Base-by-base conservation (phyloP, 2,113 vertebrate genomes). In the Gymnarchus niloticus region DNA sequence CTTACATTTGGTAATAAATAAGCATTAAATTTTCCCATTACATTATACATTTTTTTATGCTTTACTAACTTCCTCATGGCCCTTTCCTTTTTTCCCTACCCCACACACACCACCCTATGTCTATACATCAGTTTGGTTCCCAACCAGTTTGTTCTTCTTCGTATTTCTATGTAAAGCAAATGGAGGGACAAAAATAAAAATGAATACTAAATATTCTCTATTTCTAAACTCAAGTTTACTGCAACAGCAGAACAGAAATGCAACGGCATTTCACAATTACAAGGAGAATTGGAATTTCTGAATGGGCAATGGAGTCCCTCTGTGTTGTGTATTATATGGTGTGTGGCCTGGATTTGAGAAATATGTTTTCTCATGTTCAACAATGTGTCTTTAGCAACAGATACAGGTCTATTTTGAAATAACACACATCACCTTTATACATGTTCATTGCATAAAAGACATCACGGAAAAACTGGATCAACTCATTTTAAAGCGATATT, bases 321-420 rank as follows among this genome's bases (percentile, higher is more conserved):
- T 23, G 65, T 77, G 84, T 46, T 56, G 10, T 7, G 33, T 85
- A 19, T 56, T 51, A 85, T 56, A 78, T 85, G 84, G 69, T 78
- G 56, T 85, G 84, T 17, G 84, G 77, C 33, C 41, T 51, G 21
- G 59, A 85, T 56, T 56, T 33, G 76, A 81, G 25, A 81, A 46
- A 81, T 41, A 81, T 81, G 61, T 81, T 85, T 49, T 23, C n/a
- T 33, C 25, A 84, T 84, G 83, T 69, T 28, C 83, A 56, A 52
- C 6, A 76, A 25, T 28, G 59, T 84, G 46, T 28, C 21, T 84
- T 61, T 73, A 33, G 14, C n/a, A 73, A 17, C 65, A 73, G 65
- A 73, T 14, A 73, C 33, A 41, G 19, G 37, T 69, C 12, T 28
- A 69, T 69, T 69, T 69, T 28, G 28, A 25, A 69, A 37, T 73